Evolutionary conservation across 1,140 invertebrate species (phyloP), one percentile per base, ranked within the genome.

Genomic region (Xylocopa sonorina): DNA sequence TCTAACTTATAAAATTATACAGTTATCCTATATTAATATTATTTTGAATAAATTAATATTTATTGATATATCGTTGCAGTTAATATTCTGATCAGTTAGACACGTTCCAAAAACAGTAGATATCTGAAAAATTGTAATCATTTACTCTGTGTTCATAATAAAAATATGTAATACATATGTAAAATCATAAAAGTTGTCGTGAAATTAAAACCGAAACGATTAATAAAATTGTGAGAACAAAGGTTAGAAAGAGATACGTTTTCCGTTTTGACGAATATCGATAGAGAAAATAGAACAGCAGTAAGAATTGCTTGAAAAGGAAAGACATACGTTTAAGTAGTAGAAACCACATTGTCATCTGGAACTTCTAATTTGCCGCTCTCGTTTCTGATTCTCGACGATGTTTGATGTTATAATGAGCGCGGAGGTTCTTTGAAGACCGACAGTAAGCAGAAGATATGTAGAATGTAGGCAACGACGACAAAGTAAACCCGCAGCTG

Each of bases 331-430:
- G 41, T 4, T 67, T 67, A 68, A 57, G 63, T 27, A 41, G 34
- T 48, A 46, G 58, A 38, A 53, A 72, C 58, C 43, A 64, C 46
- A 68, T 67, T 67, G 51, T 71, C 53, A 41, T 48, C 48, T 58
- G 34, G 34, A 16, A 48, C 29, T 48, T 80, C 48, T 78, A 83
- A 84, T 84, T 84, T 84, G 81, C 53, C 32, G 69, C 41, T 46
- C 74, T 51, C 50, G 63, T 74, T 75, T 79, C 29, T 60, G 16
- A 55, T 71, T 79, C 48, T 51, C 21, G 18, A 14, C 64, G 71
- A 79, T 84, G 63, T 84, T 71, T 69, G 63, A 75, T 21, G 55
- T 12, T 53, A 4, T 24, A 24, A 18, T 12, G 38, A 24, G 27
- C 12, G 69, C 41, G 32, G 32, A 10, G 14, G 51, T 4, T 24